phyloP scores from a whole-genome alignment of 2,113 vertebrate genomes.

The Nibea albiflora region DNA sequence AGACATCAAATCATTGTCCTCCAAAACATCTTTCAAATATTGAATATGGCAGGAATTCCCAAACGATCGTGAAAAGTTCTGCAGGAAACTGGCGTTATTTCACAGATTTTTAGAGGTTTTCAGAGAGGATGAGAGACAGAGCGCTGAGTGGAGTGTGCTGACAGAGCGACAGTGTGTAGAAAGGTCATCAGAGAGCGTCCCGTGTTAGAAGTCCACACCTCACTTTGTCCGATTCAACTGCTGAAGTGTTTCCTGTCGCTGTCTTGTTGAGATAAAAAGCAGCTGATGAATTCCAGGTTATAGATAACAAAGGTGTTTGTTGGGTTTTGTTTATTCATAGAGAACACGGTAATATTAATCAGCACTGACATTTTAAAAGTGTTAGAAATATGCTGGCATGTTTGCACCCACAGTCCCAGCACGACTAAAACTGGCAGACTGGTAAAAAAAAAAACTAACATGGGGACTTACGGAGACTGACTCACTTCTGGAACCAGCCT shows the following conservation, averaged over 20 bases:
- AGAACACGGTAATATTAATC: background rate
- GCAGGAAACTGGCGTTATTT: too few relatives aligned
- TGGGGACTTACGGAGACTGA: too few relatives aligned
- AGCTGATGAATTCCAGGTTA: background rate
- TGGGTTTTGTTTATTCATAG: background rate
- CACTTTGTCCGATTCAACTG: background rate
- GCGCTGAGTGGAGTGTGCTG: background rate
- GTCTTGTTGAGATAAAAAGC: background rate
- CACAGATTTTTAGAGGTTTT: too few relatives aligned
- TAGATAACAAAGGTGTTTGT: background rate
- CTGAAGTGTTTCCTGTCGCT: background rate
- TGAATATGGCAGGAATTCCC: too few relatives aligned
- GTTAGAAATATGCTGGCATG: background rate
- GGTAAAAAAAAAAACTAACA: too few relatives aligned
- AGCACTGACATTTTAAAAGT: background rate
- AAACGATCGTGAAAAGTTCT: too few relatives aligned
- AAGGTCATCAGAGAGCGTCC: slow-evolving; percentile 42
- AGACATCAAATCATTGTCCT: background rate
- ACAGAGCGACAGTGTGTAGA: slow-evolving; percentile 14
- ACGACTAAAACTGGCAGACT: background rate
- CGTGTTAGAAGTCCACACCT: background rate
- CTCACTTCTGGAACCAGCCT: too few relatives aligned
- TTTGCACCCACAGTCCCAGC: background rate
- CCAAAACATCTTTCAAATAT: background rate
- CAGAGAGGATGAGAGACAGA: background rate